Evolutionary conservation across 2,797 vertebrate genomes (phyloP).

Genomic region (Babyrousa celebensis): DNA sequence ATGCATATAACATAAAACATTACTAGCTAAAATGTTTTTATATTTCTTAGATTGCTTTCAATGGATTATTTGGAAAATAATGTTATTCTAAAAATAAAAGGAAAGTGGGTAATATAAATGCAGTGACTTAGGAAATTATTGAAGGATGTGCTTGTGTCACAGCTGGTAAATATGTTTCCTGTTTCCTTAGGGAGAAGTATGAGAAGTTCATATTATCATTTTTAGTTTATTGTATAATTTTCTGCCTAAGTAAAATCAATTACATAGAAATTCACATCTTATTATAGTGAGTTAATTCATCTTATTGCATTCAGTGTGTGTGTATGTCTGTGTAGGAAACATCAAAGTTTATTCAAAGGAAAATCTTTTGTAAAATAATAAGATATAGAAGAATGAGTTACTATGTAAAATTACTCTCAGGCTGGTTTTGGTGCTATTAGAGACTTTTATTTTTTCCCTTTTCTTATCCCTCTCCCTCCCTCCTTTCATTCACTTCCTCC

Average conservation of each 20-base stretch:
- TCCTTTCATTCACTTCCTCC: too few species aligned
- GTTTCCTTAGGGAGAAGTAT: background rate
- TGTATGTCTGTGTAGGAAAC: background rate
- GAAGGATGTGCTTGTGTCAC: background rate
- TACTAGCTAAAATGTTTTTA: background rate
- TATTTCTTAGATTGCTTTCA: constrained; percentile 18
- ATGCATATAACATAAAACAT: constrained; percentile 1
- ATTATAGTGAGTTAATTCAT: constrained; percentile 7
- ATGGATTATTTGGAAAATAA: background rate
- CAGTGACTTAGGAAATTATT: background rate
- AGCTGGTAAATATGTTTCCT: background rate
- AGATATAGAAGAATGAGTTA: background rate
- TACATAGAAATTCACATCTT: background rate
- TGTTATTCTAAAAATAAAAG: constrained; percentile 35
- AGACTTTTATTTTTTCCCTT: background rate
- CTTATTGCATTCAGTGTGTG: background rate
- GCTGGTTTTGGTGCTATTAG: background rate
- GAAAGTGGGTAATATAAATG: background rate
- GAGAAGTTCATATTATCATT: background rate
- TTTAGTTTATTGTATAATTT: background rate
- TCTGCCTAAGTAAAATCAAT: background rate
- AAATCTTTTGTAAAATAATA: constrained; percentile 34
- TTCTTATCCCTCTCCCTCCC: background rate
- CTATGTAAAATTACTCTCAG: background rate
- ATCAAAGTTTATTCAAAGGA: background rate